A percentile compares a stretch with the other conserved stretches of the same genome.
Conservation (phyloP, 2,888 invertebrate genomes). For the Geophilus truncorum region DNA sequence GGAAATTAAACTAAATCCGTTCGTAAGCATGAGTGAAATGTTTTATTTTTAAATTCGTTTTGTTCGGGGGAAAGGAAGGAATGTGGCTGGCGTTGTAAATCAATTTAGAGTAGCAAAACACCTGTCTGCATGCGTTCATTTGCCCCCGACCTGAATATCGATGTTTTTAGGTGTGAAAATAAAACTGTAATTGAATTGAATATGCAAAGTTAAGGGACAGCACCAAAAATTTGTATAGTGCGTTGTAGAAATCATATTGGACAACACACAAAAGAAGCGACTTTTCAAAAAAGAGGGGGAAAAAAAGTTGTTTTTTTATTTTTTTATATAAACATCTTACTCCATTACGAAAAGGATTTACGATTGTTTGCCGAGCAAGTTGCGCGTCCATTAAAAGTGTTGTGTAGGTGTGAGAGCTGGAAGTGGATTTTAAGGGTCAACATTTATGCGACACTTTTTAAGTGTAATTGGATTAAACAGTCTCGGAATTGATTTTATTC, state of each 20-base stretch:
- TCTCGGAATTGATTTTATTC: background rate
- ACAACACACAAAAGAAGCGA: background rate
- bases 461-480: background rate
- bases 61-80: background rate
- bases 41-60: background rate
- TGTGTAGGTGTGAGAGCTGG: background rate
- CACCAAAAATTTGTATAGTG: background rate
- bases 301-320: background rate
- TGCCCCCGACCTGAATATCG: conserved; percentile 3
- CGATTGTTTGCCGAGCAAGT: background rate
- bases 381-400: background rate
- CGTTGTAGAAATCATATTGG: background rate
- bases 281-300: too few species aligned
- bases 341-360: background rate
- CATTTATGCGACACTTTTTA: background rate
- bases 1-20: background rate
- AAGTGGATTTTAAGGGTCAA: background rate
- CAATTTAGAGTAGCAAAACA: conserved; percentile 7
- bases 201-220: background rate
- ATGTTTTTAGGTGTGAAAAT: background rate
- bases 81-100: background rate
- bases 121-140: background rate
- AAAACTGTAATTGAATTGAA: conserved; percentile 3
- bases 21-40: background rate
- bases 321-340: background rate